phyloP scores from a whole-genome alignment of 2,888 invertebrate species.

The Rutpela maculata region DNA sequence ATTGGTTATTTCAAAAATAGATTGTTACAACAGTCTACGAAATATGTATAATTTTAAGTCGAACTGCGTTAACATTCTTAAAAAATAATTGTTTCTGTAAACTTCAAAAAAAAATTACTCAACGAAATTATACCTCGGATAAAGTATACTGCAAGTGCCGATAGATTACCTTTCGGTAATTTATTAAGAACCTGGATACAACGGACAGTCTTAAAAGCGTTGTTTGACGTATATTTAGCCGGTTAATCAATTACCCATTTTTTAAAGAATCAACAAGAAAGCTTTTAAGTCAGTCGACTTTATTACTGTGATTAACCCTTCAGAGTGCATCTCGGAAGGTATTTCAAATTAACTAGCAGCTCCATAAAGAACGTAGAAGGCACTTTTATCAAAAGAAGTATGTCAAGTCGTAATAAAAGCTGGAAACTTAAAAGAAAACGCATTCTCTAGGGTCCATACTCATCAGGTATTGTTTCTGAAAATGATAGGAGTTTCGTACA shows the following conservation, averaged over 20 bases:
- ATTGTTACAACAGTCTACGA: too few relatives aligned
- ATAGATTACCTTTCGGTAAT: not conserved
- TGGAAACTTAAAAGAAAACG: slow-evolving; percentile 21
- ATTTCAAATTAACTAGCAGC: slow-evolving; percentile 33
- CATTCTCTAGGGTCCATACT: slow-evolving; percentile 3
- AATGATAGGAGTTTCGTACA: slow-evolving; percentile 13
- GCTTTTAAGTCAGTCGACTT: slow-evolving; percentile 43
- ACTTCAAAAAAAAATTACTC: not conserved
- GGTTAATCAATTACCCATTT: slow-evolving; percentile 34
- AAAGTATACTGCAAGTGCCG: not conserved
- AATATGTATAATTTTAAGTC: too few relatives aligned
- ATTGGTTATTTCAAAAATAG: too few relatives aligned
- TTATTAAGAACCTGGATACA: slow-evolving; percentile 2
- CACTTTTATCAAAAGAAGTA: slow-evolving; percentile 31
- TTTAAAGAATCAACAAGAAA: slow-evolving; percentile 33
- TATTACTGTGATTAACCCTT: slow-evolving; percentile 48
- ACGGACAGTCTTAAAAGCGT: slow-evolving; percentile 28
- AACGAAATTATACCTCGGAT: not conserved
- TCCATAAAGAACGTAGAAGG: slow-evolving; percentile 21
- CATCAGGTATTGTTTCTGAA: slow-evolving; percentile 30
- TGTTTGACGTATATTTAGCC: slow-evolving; percentile 20
- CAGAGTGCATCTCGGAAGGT: slow-evolving; percentile 37
- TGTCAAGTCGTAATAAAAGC: slow-evolving; percentile 34
- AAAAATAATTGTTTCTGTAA: not conserved
- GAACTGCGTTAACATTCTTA: too few relatives aligned